These are phyloP conservation scores for Strix uralensis DNA, from an alignment of 2,113 vertebrate species.

Conservation along the genomic window DNA sequence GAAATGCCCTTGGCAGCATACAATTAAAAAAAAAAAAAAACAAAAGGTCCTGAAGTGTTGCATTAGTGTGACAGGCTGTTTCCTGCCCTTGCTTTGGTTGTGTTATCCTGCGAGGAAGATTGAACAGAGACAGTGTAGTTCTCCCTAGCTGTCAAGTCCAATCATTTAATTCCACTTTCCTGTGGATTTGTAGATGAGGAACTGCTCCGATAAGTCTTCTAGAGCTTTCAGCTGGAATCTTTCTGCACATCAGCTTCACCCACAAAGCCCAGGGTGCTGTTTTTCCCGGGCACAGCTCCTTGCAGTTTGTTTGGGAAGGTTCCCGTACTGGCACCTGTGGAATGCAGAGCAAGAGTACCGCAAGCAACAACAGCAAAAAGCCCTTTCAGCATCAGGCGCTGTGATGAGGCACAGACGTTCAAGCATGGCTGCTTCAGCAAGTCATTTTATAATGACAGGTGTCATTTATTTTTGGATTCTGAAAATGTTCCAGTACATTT, in stretches of 20 bases:
- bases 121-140: neutral
- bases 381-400: neutral
- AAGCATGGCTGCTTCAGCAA: neutral
- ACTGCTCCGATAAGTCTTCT: neutral
- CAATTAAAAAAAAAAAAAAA: neutral
- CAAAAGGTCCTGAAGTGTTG: neutral
- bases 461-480: slow-evolving; percentile 20
- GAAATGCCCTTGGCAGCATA: neutral
- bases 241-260: neutral
- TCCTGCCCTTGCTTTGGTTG: neutral
- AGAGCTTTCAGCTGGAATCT: slow-evolving; percentile 1
- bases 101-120: slow-evolving; percentile 22
- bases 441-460: slow-evolving; percentile 20
- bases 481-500: slow-evolving; percentile 13
- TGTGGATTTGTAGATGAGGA: slow-evolving; percentile 31
- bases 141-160: neutral
- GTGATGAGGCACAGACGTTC: neutral
- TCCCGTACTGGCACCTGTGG: too few relatives aligned
- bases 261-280: neutral
- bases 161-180: slow-evolving; percentile 56
- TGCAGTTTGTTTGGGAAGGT: neutral
- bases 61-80: neutral
- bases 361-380: neutral
- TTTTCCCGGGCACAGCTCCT: neutral
- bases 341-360: neutral